These are phyloP conservation scores for Cosmia pyralina DNA, from an alignment of 2,888 invertebrate genomes.

Conservation along the genomic window DNA sequence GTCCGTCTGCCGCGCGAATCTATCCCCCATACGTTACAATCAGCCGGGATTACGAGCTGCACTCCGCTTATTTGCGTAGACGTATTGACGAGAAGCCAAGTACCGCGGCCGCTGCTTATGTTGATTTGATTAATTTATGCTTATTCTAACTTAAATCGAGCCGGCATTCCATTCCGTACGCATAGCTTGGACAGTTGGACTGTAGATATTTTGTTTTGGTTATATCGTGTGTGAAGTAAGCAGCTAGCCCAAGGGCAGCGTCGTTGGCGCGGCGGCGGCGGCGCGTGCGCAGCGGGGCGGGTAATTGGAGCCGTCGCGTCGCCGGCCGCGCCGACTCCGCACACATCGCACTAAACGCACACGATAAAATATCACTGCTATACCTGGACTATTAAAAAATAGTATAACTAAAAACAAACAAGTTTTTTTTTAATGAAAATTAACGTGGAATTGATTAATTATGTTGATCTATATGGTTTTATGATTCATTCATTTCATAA, in stretches of 20 bases:
- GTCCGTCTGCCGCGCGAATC: slow-evolving; percentile 67
- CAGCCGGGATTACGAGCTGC: slow-evolving; percentile 61
- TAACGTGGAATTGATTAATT: slow-evolving; percentile 33
- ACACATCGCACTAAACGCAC: slow-evolving; percentile 61
- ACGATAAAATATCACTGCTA: slow-evolving; percentile 48
- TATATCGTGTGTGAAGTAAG: slow-evolving; percentile 68
- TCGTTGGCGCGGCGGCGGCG: slow-evolving; percentile 41
- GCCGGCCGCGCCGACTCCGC: slow-evolving; percentile 61
- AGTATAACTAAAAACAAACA: slow-evolving; percentile 19
- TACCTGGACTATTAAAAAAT: slow-evolving; percentile 31
- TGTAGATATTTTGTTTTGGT: slow-evolving; percentile 67
- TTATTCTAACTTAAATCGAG: slow-evolving; percentile 39
- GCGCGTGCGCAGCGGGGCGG: slow-evolving; percentile 71
- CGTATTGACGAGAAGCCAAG: slow-evolving; percentile 32
- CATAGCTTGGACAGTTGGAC: not conserved
- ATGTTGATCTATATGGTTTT: slow-evolving; percentile 1
- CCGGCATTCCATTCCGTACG: slow-evolving; percentile 31
- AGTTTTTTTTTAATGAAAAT: slow-evolving; percentile 20
- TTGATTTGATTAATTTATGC: slow-evolving; percentile 35
- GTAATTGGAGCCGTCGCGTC: slow-evolving; percentile 71
- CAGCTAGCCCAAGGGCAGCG: slow-evolving; percentile 76
- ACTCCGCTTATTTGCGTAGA: slow-evolving; percentile 45
- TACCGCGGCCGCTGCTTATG: not conserved
- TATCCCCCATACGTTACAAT: slow-evolving; percentile 78
- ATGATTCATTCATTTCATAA: slow-evolving; percentile 54